phyloP scores from a whole-genome alignment of 2,797 vertebrate species.

The Brachyalestes nurse region DNA sequence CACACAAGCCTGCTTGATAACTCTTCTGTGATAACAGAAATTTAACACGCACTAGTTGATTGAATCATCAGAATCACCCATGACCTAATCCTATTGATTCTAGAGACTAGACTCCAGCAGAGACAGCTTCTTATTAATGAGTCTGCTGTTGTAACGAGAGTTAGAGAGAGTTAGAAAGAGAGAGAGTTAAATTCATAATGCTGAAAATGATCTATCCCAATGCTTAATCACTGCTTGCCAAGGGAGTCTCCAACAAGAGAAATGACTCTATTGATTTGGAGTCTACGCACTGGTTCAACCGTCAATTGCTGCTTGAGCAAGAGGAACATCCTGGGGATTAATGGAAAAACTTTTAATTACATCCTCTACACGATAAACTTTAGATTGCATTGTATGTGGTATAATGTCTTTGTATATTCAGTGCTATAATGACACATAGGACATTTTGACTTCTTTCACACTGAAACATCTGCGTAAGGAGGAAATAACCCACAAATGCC shows the following conservation, averaged over 20 bases:
- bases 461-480: too few relatives aligned
- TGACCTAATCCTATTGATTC: constrained; percentile 9
- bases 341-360: background rate
- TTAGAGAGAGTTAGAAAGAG: background rate
- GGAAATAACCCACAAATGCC: too few relatives aligned
- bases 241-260: background rate
- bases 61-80: background rate
- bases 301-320: background rate
- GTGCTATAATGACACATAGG: too few relatives aligned
- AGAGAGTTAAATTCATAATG: background rate
- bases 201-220: background rate
- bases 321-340: background rate
- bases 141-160: background rate
- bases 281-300: constrained; percentile 1
- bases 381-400: background rate
- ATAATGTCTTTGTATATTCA: too few relatives aligned
- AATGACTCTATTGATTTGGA: constrained; percentile 20
- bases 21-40: background rate
- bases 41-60: background rate
- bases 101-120: background rate
- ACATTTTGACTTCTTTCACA: too few relatives aligned
- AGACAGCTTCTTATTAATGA: background rate
- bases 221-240: constrained; percentile 8
- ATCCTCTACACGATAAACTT: background rate
- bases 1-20: background rate